Evolutionary conservation across 92 coral and sea anemone species (phyloP), one percentile per base, ranked within the genome.

Genomic region (Epizoanthus scotinus): DNA sequence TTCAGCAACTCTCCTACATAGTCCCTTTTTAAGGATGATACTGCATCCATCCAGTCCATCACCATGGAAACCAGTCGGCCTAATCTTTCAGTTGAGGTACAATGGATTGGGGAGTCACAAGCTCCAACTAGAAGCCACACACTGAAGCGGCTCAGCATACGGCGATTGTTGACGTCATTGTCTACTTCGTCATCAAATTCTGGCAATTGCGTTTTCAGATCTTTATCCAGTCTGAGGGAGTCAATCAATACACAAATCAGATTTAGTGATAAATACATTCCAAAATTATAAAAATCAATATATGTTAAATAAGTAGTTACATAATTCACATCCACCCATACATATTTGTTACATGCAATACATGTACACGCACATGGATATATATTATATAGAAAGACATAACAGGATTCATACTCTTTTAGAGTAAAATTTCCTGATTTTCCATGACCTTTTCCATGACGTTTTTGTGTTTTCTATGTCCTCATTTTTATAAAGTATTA

Each of bases 31-130:
- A 95, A 58, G 36, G 99, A 89, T 21, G 95, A 86, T 71, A 93
- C 89, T 28, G 97, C 89, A 78, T 94, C 97, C 66, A 95, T 93
- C 99, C 99, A 95, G 56, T 91, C 92, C 60, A 95, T 82, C 36
- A 91, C 94, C 91, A 95, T 94, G 84, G 99, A 95, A 74, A 95
- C 93, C 44, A 95, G 77, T 40, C 97, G 89, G 24, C 99, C 99
- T 34, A 95, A 85, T 68, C 98, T 86, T 71, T 95, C 99, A 27
- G 86, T 83, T 13, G 98, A 89, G 61, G 89, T 89, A 67, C 99
- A 95, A 66, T 82, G 77, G 42, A 88, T 79, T 3, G 97, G 98
- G 22, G 82, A 90, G 53, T 89, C 89, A 73, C 99, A 95, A 34
- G 90, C 85, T 38, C 98, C 97, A 14, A 94, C 94, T 14, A 95